Evolutionary conservation across 2,888 invertebrate genomes (phyloP).

Genomic region (Drosophila nigricruria): DNA sequence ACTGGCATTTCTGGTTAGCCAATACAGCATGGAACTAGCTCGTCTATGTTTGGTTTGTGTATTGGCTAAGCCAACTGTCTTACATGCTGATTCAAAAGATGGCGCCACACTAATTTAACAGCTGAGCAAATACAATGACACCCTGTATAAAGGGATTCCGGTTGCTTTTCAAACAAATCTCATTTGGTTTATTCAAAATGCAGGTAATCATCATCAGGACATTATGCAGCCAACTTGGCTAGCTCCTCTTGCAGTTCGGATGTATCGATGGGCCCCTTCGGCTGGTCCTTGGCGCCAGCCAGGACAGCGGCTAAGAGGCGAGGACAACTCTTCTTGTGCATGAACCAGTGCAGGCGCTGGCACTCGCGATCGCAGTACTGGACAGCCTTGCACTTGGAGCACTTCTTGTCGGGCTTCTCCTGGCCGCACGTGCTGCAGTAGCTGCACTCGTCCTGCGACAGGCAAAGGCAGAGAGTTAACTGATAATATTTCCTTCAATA

Average conservation of each 20-base stretch:
- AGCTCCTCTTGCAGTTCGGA: constrained; percentile 75
- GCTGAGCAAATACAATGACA: background rate
- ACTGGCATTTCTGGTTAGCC: background rate
- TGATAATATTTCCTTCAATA: too few relatives aligned
- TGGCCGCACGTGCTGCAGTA: constrained; percentile 95
- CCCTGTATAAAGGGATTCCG: background rate
- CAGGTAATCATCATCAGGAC: constrained; percentile 12
- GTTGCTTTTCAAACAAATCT: constrained; percentile 11
- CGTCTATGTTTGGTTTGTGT: background rate
- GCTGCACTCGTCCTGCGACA: constrained; percentile 86
- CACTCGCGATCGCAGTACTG: constrained; percentile 98
- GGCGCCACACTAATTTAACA: background rate
- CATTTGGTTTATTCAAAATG: constrained; percentile 39
- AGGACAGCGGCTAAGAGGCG: constrained; percentile 86
- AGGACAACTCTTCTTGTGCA: constrained; percentile 94
- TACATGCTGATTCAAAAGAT: background rate
- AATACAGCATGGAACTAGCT: background rate
- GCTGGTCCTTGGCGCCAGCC: constrained; percentile 56
- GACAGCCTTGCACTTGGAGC: constrained; percentile 96
- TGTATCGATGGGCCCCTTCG: constrained; percentile 72
- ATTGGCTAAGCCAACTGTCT: background rate
- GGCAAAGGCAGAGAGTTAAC: background rate
- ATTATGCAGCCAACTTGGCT: constrained; percentile 69
- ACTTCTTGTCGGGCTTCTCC: constrained; percentile 95
- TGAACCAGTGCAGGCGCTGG: constrained; percentile 96